phyloP scores from a whole-genome alignment of 2,113 vertebrate genomes.

The Loxodonta africana region DNA sequence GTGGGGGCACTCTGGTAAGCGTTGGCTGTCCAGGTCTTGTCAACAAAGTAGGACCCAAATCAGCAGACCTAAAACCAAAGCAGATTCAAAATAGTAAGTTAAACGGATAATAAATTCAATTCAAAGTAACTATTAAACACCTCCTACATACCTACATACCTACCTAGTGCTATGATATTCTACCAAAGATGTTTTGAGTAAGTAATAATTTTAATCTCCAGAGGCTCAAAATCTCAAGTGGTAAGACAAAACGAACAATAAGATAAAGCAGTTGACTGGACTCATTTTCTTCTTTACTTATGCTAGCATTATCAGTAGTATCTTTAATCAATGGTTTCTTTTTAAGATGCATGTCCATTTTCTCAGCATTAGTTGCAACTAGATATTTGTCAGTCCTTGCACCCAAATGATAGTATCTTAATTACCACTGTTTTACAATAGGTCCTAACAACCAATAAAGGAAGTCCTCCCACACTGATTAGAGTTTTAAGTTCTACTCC shows the following conservation, averaged over 20 bases:
- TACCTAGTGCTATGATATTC: not conserved
- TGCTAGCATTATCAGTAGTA: conserved; percentile 13
- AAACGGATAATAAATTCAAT: conserved; percentile 44
- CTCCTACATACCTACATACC: not conserved
- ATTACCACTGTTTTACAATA: conserved; percentile 51
- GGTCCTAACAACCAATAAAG: conserved; percentile 22
- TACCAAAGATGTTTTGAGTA: conserved; percentile 5
- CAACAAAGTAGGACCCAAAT: conserved; percentile 88
- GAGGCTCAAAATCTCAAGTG: conserved; percentile 30
- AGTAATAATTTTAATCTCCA: not conserved
- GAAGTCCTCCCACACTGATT: not conserved
- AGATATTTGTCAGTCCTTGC: not conserved
- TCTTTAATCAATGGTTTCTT: not conserved
- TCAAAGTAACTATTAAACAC: conserved; percentile 56
- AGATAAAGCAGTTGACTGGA: conserved; percentile 13
- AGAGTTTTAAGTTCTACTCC: conserved; percentile 23
- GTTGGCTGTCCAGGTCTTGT: conserved; percentile 90
- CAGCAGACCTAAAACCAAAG: conserved; percentile 91
- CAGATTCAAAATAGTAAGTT: conserved; percentile 51
- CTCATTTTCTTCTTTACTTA: conserved; percentile 19
- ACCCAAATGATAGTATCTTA: not conserved
- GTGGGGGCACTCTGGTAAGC: conserved; percentile 93
- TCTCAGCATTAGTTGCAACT: not conserved
- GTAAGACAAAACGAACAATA: conserved; percentile 21
- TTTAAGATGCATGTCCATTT: conserved; percentile 28